A percentile compares a stretch with the other conserved stretches of the same genome.
Conservation (phyloP, 2,888 invertebrate species). For the Cenopis cana region DNA sequence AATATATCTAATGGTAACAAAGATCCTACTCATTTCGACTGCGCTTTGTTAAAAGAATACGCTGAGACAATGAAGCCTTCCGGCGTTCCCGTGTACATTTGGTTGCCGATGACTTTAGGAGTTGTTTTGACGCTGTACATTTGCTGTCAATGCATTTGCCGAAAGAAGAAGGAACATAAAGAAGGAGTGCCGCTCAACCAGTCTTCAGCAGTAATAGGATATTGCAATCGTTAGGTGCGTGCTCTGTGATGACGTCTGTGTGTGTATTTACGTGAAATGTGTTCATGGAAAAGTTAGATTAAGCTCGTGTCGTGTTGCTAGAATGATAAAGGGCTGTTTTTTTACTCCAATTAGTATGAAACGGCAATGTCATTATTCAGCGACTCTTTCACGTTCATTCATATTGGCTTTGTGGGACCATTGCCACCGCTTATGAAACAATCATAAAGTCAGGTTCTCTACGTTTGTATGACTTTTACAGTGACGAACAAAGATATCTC, state of each 20-base stretch:
- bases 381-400: neutral
- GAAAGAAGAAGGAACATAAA: constrained; percentile 56
- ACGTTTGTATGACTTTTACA: neutral
- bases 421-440: neutral
- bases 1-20: constrained; percentile 65
- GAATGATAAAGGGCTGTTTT: neutral
- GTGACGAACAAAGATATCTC: neutral
- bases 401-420: neutral
- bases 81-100: constrained; percentile 72
- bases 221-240: constrained; percentile 59
- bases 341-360: constrained; percentile 26
- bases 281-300: constrained; percentile 38
- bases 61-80: constrained; percentile 70
- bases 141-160: constrained; percentile 65
- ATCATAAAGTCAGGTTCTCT: neutral
- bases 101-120: constrained; percentile 69
- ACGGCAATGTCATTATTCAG: constrained; percentile 21
- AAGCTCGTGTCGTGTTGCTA: constrained; percentile 15
- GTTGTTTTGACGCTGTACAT: constrained; percentile 62
- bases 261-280: constrained; percentile 39
- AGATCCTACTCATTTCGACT: constrained; percentile 63
- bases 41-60: constrained; percentile 70
- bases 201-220: constrained; percentile 56
- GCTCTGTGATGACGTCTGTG: constrained; percentile 21
- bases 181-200: constrained; percentile 63